Percentiles rank a stretch among this genome's conserved stretches.
Evolutionary conservation across 2,888 invertebrate species (phyloP).

Genomic region (Pseudococcus viburni): DNA sequence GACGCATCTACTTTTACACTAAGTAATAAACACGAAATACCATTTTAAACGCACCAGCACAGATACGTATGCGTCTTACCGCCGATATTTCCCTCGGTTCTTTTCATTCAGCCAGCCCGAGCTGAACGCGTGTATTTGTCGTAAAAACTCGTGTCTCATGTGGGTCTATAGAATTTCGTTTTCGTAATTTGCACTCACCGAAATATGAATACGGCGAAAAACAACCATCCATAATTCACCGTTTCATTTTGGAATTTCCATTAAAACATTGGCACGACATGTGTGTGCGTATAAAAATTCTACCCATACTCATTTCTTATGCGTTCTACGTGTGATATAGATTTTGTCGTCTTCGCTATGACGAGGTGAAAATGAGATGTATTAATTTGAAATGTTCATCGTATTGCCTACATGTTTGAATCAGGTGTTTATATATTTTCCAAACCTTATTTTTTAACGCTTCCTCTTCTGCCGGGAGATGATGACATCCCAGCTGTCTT

Average conservation of each 20-base stretch:
- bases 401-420: too few relatives aligned
- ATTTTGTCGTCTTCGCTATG: not conserved
- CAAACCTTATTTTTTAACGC: too few relatives aligned
- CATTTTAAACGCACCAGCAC: constrained; percentile 9
- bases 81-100: not conserved
- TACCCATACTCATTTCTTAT: not conserved
- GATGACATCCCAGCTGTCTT: too few relatives aligned
- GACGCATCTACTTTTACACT: constrained; percentile 22
- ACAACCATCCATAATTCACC: constrained; percentile 20
- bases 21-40: constrained; percentile 29
- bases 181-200: constrained; percentile 23
- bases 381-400: not conserved
- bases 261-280: not conserved
- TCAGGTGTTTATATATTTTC: too few relatives aligned
- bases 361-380: too few relatives aligned
- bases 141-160: constrained; percentile 35
- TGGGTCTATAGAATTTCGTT: constrained; percentile 3
- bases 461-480: too few relatives aligned
- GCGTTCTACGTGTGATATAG: not conserved
- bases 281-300: not conserved
- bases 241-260: not conserved
- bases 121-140: not conserved
- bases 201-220: constrained; percentile 6
- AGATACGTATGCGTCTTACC: not conserved
- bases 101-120: not conserved